Evolutionary conservation across 2,888 invertebrate species (phyloP).

Genomic region (Imbricaverruca yamaguchii): DNA sequence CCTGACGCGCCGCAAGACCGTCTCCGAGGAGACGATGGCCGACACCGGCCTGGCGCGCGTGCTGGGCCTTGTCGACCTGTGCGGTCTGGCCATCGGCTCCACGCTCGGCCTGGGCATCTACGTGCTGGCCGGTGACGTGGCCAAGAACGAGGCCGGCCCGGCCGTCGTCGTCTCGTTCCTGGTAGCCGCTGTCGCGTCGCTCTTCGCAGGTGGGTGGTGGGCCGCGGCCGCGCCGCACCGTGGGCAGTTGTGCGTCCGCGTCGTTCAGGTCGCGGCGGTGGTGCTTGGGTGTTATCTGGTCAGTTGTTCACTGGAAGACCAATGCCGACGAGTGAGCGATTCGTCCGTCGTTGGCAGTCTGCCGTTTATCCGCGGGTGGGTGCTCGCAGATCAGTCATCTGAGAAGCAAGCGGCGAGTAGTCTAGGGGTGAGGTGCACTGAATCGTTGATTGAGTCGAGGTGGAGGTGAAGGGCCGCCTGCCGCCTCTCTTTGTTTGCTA

Average conservation of each 20-base stretch:
- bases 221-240: not conserved
- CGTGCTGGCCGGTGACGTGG: conserved; percentile 83
- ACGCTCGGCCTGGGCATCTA: conserved; percentile 92
- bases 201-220: conserved; percentile 66
- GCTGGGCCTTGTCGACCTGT: conserved; percentile 72
- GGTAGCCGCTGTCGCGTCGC: conserved; percentile 84
- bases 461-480: too few relatives aligned
- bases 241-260: too few relatives aligned
- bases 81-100: conserved; percentile 76
- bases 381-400: not conserved
- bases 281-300: too few relatives aligned
- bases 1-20: not conserved
- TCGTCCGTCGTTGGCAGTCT: conserved; percentile 64
- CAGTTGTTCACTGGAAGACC: too few relatives aligned
- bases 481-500: too few relatives aligned
- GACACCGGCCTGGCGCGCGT: conserved; percentile 54
- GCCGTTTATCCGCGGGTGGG: conserved; percentile 47
- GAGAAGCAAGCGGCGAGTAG: too few relatives aligned
- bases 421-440: too few relatives aligned
- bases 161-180: conserved; percentile 84
- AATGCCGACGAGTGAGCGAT: not conserved
- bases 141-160: conserved; percentile 78
- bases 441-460: too few relatives aligned
- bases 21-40: not conserved
- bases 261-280: too few relatives aligned